These are phyloP conservation scores for Chaetodon trifascialis DNA, from an alignment of 2,113 vertebrate species.

Conservation along the genomic window DNA sequence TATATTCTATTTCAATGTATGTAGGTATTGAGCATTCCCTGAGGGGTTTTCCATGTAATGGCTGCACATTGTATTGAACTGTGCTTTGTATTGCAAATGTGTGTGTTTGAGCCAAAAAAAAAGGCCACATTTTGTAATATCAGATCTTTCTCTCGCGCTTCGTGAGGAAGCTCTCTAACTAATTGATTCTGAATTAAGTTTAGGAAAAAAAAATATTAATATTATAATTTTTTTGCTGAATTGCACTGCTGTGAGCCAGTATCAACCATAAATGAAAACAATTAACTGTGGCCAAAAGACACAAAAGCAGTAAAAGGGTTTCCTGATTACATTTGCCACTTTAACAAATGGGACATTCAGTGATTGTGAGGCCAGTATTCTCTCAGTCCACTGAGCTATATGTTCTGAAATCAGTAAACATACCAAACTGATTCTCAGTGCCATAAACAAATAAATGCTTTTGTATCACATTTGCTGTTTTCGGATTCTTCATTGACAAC, in stretches of 20 bases:
- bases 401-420: conserved; percentile 12
- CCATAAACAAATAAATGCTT: conserved; percentile 58
- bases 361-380: neutral
- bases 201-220: neutral
- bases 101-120: neutral
- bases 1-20: neutral
- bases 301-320: neutral
- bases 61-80: conserved; percentile 7
- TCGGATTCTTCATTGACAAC: neutral
- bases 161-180: neutral
- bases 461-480: conserved; percentile 17
- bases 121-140: neutral
- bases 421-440: conserved; percentile 42
- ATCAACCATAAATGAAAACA: neutral
- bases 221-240: conserved; percentile 2
- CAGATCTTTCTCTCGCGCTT: neutral
- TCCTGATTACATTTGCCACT: neutral
- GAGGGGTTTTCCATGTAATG: neutral
- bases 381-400: conserved; percentile 16
- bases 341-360: neutral
- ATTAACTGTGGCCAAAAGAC: neutral
- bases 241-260: neutral
- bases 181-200: neutral
- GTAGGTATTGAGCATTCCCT: neutral
- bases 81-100: neutral